phyloP scores from a whole-genome alignment of 2,113 vertebrate genomes.

The Eptesicus fuscus region DNA sequence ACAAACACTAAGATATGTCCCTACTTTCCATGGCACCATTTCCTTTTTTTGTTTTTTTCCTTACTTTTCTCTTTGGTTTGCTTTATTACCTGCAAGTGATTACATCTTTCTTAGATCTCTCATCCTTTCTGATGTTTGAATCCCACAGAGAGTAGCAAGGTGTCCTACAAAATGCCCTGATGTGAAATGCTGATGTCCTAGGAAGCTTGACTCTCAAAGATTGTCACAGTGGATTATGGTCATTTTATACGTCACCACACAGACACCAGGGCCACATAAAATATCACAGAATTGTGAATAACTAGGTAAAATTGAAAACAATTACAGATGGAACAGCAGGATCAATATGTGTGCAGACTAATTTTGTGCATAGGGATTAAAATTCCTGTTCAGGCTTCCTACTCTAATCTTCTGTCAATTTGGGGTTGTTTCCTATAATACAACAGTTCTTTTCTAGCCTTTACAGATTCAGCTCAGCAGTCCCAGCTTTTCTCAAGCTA shows the following conservation, averaged over 20 bases:
- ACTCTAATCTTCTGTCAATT: constrained; percentile 38
- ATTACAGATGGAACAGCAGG: constrained; percentile 39
- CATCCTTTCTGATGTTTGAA: constrained; percentile 54
- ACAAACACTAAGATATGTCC: background rate
- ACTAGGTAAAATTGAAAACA: constrained; percentile 19
- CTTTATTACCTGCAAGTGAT: constrained; percentile 8
- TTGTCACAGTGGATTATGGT: constrained; percentile 23
- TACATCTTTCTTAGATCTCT: constrained; percentile 36
- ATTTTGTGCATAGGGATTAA: constrained; percentile 48
- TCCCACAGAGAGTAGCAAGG: background rate
- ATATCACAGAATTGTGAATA: constrained; percentile 10
- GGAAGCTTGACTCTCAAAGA: constrained; percentile 16
- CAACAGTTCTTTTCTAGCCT: constrained; percentile 30
- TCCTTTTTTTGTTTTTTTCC: background rate
- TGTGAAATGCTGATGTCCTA: constrained; percentile 44
- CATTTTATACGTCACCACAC: constrained; percentile 12
- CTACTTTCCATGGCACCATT: background rate
- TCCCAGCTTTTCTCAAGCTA: constrained; percentile 44
- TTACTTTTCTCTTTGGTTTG: background rate
- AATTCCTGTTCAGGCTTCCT: constrained; percentile 16
- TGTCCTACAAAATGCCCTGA: constrained; percentile 35
- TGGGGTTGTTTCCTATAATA: constrained; percentile 33
- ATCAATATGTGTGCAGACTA: background rate
- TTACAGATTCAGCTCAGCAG: constrained; percentile 25
- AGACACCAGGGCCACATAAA: background rate